Evolutionary conservation across 2,797 vertebrate species (phyloP).

Genomic region (Sebastes itinus): DNA sequence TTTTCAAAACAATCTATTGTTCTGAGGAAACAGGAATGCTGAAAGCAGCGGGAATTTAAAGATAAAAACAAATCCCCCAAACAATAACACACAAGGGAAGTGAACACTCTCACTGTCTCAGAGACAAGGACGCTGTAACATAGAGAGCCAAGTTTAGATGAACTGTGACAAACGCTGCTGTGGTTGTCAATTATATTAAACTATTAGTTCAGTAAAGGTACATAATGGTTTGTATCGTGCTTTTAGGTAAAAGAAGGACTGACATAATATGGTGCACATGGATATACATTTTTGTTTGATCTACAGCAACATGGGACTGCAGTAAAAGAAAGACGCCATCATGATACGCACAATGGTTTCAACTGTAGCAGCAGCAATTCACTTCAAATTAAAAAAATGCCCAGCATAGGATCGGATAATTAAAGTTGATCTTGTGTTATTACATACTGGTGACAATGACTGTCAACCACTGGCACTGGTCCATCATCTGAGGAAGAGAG

Average conservation of each 20-base stretch:
- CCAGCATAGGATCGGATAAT: background rate
- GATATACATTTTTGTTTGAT: background rate
- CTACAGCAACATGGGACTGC: too few relatives aligned
- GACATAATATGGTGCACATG: background rate
- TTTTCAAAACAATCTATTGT: slow-evolving; percentile 25
- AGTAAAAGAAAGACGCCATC: background rate
- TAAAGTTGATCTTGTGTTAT: background rate
- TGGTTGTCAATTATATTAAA: background rate
- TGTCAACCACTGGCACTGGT: background rate
- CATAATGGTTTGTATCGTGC: background rate
- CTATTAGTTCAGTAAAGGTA: background rate
- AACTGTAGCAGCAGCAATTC: background rate
- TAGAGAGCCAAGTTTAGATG: background rate
- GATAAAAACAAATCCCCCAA: slow-evolving; percentile 5
- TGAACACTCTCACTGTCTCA: background rate
- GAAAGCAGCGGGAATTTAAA: slow-evolving; percentile 6
- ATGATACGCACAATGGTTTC: background rate
- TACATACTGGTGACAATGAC: background rate
- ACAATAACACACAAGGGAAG: background rate
- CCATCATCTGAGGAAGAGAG: background rate
- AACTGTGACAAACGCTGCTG: background rate
- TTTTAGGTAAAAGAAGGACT: background rate
- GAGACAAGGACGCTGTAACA: background rate
- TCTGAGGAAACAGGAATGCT: slow-evolving; percentile 14
- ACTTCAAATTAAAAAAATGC: background rate